Percentiles rank a stretch among this genome's conserved stretches.
These are phyloP conservation scores for Lagenorhynchus albirostris DNA, from an alignment of 2,113 vertebrate species.

Conservation along the genomic window DNA sequence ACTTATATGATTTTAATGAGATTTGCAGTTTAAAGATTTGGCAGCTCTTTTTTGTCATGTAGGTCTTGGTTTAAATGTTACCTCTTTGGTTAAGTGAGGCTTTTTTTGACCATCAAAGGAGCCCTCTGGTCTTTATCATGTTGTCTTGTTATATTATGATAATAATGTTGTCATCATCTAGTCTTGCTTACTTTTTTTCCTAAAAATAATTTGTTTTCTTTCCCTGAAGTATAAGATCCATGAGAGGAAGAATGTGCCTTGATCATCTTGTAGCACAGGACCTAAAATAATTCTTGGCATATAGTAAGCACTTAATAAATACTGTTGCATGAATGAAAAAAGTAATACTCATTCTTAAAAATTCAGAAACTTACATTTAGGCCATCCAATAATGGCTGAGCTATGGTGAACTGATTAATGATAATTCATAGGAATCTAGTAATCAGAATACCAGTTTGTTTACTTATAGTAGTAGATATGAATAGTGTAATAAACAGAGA, in stretches of 20 bases:
- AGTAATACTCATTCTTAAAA: too few species aligned
- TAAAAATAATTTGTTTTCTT: not conserved
- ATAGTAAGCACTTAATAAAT: not conserved
- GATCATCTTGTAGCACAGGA: not conserved
- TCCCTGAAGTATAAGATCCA: not conserved
- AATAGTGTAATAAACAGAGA: not conserved
- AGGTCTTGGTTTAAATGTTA: not conserved
- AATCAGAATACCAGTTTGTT: not conserved
- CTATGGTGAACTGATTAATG: not conserved
- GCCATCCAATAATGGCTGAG: not conserved
- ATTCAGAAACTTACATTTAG: not conserved
- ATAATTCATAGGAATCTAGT: not conserved
- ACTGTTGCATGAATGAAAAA: not conserved
- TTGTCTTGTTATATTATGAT: not conserved
- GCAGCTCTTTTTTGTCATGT: not conserved
- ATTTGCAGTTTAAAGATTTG: not conserved
- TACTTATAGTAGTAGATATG: not conserved
- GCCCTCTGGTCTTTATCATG: not conserved
- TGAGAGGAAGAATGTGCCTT: not conserved
- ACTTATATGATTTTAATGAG: not conserved
- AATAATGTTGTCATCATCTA: not conserved
- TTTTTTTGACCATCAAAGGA: not conserved
- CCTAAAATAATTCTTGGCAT: not conserved
- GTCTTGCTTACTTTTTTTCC: not conserved
- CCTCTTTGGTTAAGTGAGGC: not conserved